A percentile compares a stretch with the other conserved stretches of the same genome.
Evolutionary conservation across 2,113 vertebrate species (phyloP).

Genomic region (Erythrolamprus reginae): DNA sequence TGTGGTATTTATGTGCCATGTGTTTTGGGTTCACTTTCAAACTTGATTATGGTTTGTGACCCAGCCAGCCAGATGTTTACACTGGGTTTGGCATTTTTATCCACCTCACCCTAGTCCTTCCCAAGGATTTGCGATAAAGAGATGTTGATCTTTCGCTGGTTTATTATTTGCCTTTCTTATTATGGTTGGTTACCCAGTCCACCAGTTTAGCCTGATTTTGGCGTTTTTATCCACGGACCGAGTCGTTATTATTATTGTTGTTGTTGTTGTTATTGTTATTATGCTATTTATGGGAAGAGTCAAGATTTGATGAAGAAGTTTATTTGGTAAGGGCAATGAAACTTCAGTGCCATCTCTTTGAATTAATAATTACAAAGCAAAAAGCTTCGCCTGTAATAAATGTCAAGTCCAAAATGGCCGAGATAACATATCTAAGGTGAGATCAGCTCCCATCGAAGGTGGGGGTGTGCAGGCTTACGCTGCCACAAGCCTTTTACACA

Average conservation of each 20-base stretch:
- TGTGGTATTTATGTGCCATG: not conserved
- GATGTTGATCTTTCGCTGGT: not conserved
- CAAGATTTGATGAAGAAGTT: constrained; percentile 2
- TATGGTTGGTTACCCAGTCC: not conserved
- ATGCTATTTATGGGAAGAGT: constrained; percentile 1
- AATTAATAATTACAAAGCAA: constrained; percentile 48
- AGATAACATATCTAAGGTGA: constrained; percentile 34
- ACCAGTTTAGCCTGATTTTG: not conserved
- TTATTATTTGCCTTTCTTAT: not conserved
- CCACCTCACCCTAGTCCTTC: not conserved
- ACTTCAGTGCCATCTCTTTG: constrained; percentile 31
- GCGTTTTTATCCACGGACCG: not conserved
- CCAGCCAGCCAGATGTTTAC: not conserved
- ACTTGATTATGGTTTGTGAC: not conserved
- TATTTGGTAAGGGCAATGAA: constrained; percentile 11
- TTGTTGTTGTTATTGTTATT: not conserved
- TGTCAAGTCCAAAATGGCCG: constrained; percentile 40
- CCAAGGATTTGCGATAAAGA: not conserved
- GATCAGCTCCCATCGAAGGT: too few species aligned
- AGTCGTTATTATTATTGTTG: not conserved
- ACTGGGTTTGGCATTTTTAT: not conserved
- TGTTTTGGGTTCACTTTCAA: not conserved
- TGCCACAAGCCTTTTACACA: constrained; percentile 24
- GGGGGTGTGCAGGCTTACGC: too few species aligned
- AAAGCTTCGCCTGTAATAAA: constrained; percentile 43